Percentiles rank a stretch among this genome's conserved stretches.
Evolutionary conservation across 2,888 invertebrate species (phyloP).

Genomic region (Candidula unifasciata): DNA sequence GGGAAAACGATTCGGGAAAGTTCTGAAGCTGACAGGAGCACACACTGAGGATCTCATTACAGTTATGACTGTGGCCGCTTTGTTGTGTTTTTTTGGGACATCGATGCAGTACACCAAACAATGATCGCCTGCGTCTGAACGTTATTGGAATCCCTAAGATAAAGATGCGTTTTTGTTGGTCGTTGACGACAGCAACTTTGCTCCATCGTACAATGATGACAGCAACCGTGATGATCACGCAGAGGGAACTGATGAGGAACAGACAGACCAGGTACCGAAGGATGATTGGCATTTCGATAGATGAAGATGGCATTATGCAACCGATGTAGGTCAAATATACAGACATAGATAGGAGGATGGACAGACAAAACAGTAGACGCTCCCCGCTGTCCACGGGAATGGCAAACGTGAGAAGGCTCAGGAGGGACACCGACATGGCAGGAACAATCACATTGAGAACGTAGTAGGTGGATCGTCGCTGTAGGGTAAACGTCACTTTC

Average conservation of each 20-base stretch:
- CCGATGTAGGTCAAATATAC: constrained; percentile 43
- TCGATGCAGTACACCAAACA: too few species aligned
- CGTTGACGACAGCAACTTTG: not conserved
- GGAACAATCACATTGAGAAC: constrained; percentile 29
- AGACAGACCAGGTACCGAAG: constrained; percentile 33
- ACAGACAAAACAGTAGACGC: constrained; percentile 36
- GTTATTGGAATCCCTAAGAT: constrained; percentile 28
- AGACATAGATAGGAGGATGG: constrained; percentile 43
- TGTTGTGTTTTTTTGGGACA: too few species aligned
- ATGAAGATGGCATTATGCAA: constrained; percentile 42
- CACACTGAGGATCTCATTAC: not conserved
- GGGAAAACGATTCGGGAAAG: not conserved
- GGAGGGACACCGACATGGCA: constrained; percentile 32
- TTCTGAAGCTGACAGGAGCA: constrained; percentile 5
- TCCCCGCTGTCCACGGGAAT: constrained; percentile 47
- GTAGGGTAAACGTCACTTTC: constrained; percentile 10
- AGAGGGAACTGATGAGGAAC: constrained; percentile 29
- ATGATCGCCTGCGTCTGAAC: not conserved
- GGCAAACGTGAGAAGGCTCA: constrained; percentile 37
- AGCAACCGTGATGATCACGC: constrained; percentile 10
- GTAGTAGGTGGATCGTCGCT: constrained; percentile 20
- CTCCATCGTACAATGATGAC: constrained; percentile 34
- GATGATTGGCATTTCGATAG: constrained; percentile 41
- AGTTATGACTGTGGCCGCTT: too few species aligned
- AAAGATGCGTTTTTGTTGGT: constrained; percentile 8